A percentile compares a stretch with the other conserved stretches of the same genome.
Evolutionary conservation across 2,113 vertebrate species (phyloP).

Genomic region (Seriola aureovittata): DNA sequence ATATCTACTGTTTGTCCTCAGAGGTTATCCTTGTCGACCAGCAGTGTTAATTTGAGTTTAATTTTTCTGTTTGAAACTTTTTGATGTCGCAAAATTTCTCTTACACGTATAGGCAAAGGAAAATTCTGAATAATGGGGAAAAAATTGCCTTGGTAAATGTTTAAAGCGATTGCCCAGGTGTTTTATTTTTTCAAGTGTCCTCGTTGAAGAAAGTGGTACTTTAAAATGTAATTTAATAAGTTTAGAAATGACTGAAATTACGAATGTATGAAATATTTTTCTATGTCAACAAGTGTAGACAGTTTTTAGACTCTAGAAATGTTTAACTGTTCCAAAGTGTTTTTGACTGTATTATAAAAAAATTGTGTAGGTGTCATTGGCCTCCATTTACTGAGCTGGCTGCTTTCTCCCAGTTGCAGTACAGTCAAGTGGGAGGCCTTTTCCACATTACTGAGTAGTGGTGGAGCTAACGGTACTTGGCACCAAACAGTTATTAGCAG

Average conservation of each 20-base stretch:
- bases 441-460: conserved; percentile 24
- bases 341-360: conserved; percentile 30
- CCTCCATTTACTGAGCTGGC: conserved; percentile 24
- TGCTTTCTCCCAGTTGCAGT: conserved; percentile 32
- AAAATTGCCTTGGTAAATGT: conserved; percentile 17
- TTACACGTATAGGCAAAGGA: conserved; percentile 24
- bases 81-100: conserved; percentile 1
- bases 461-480: conserved; percentile 44
- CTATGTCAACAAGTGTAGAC: not conserved
- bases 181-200: conserved; percentile 9
- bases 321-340: conserved; percentile 43
- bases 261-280: conserved; percentile 48
- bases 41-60: conserved; percentile 3
- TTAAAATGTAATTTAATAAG: conserved; percentile 26
- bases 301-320: conserved; percentile 20
- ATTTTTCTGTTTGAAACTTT: conserved; percentile 14
- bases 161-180: conserved; percentile 20
- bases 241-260: conserved; percentile 43
- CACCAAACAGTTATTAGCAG: conserved; percentile 44
- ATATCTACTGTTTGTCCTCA: conserved; percentile 9
- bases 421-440: conserved; percentile 54
- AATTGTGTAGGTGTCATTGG: conserved; percentile 5
- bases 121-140: conserved; percentile 6
- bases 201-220: conserved; percentile 43
- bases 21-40: conserved; percentile 10